Evolutionary conservation across 1,140 invertebrate genomes (phyloP), one percentile per base, ranked within the genome.

Genomic region (Sycophila sp.): DNA sequence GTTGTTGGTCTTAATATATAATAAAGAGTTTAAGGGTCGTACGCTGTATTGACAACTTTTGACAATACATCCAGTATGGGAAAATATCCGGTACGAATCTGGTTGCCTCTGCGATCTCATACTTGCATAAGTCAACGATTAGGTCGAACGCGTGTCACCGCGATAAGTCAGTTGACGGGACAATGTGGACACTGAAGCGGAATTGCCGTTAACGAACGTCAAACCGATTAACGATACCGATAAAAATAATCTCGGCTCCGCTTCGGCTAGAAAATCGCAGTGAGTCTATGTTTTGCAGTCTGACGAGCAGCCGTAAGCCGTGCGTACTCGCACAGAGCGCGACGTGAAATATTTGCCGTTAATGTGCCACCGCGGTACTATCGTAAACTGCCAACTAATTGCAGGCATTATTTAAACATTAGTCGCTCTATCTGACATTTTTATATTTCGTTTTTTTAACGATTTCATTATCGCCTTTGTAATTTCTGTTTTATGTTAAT

Each of bases 331-430:
- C 22, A 45, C 10, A 22, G 42, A 7, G 42, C 13, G 42, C 19
- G 47, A 22, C 13, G 42, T 5, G 47, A 49, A 30, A 32, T 13
- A 32, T 55, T n/a, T 30, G n/a, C 3, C 51, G 51, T 24, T 26
- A 51, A 51, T 11, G 10, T 3, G 19, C 51, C 2, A 15, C 17
- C 5, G 42, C n/a, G n/a, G n/a, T n/a, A n/a, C 42, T 47, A 47
- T 47, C 42, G 42, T 47, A 47, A 47, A 47, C 42, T n/a, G 42
- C 19, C 42, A 22, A n/a, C 51, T 55, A 55, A 55, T 55, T 55
- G 51, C 26, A 32, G 51, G n/a, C 51, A 55, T 55, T 55, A 55
- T 55, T 55, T 17, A 55, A 55, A 26, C 51, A 55, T 55, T 55
- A 55, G 26, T 30, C 42, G 42, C 42, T 19, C 42, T 47, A 47